A percentile compares a stretch with the other conserved stretches of the same genome.
These are phyloP conservation scores for Halictus rubicundus DNA, from an alignment of 1,140 invertebrate species.

Conservation along the genomic window DNA sequence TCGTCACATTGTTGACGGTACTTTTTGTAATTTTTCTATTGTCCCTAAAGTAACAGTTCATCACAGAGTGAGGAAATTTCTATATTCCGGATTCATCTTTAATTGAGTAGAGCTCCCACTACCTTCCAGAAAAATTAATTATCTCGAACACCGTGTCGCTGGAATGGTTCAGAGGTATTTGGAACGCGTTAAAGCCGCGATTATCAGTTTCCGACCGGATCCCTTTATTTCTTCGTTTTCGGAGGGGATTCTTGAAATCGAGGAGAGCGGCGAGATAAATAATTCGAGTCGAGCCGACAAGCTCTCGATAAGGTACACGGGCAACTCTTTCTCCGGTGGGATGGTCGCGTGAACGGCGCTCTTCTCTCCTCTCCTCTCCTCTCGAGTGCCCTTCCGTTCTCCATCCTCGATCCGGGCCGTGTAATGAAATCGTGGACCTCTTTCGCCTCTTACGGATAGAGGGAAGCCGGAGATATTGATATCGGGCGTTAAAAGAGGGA, in stretches of 20 bases:
- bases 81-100: no score
- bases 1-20: no score
- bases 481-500: background rate
- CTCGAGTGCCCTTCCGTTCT: conserved; percentile 9
- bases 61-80: no score
- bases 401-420: background rate
- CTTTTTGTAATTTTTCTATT: no score
- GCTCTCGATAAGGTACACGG: background rate
- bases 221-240: no score
- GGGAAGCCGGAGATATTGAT: conserved; percentile 10
- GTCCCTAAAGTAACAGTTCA: no score
- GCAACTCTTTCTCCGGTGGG: background rate
- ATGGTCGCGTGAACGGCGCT: background rate
- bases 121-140: no score
- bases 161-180: no score
- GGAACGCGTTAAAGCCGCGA: background rate
- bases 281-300: conserved; percentile 11
- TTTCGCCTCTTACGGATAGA: conserved; percentile 5
- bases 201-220: conserved; percentile 2
- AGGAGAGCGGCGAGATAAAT: conserved; percentile 1
- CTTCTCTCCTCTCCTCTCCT: background rate
- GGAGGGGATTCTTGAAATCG: background rate
- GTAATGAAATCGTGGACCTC: background rate
- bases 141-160: no score
- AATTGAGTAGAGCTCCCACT: no score